These are phyloP conservation scores for Apeltes quadracus DNA, from an alignment of 2,113 vertebrate genomes.

Conservation along the genomic window DNA sequence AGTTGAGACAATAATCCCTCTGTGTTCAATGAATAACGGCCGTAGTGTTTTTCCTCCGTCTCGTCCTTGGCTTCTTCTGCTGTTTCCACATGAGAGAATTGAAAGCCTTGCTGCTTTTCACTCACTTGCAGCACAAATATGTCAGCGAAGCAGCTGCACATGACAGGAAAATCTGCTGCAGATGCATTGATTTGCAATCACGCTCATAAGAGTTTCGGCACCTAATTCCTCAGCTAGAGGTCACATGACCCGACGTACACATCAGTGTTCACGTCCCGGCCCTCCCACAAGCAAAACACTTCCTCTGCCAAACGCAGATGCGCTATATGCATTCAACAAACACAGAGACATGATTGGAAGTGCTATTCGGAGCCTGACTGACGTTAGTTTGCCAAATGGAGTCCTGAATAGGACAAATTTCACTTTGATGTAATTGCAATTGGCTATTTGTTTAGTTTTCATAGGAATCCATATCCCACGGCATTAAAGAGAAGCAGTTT, in stretches of 20 bases:
- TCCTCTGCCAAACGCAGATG: conserved; percentile 2
- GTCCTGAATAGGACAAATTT: conserved; percentile 10
- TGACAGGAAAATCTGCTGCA: conserved; percentile 42
- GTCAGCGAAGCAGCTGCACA: conserved; percentile 54
- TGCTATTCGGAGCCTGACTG: conserved; percentile 25
- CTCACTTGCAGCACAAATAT: conserved; percentile 41
- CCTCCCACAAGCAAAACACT: neutral
- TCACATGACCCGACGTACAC: neutral
- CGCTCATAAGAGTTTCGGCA: conserved; percentile 17
- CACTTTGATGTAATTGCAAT: conserved; percentile 2
- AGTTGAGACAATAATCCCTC: conserved; percentile 42
- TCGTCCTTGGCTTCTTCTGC: conserved; percentile 52
- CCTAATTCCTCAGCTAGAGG: conserved; percentile 24
- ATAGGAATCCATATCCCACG: conserved; percentile 7
- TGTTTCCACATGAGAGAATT: conserved; percentile 65
- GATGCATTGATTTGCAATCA: conserved; percentile 60
- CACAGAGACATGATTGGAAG: neutral
- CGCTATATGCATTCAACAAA: conserved; percentile 2
- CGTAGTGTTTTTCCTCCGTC: conserved; percentile 35
- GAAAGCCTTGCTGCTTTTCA: conserved; percentile 55
- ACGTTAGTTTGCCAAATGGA: conserved; percentile 6
- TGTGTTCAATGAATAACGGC: conserved; percentile 53
- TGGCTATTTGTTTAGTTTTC: neutral
- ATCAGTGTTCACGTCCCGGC: neutral
- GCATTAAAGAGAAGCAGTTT: neutral